phyloP scores from a whole-genome alignment of 1,140 invertebrate genomes.

The Caenorhabditis latens region DNA sequence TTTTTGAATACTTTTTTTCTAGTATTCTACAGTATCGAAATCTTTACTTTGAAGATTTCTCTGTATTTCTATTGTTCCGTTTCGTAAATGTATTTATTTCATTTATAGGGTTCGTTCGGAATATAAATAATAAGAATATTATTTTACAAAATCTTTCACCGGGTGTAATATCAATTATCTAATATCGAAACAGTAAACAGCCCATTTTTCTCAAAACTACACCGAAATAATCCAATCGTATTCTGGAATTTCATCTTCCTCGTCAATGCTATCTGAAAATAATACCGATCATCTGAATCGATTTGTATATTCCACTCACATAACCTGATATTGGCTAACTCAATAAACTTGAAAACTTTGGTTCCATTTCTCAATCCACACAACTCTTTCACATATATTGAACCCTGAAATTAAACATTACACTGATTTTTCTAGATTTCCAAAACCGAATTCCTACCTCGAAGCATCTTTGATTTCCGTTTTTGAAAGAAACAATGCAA shows the following conservation, averaged over 20 bases:
- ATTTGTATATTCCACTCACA: neutral
- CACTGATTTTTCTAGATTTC: neutral
- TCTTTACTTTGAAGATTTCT: no score
- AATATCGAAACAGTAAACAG: no score
- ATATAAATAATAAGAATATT: no score
- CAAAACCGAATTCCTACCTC: neutral
- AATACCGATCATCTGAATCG: neutral
- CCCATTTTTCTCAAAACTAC: neutral
- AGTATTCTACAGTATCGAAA: no score
- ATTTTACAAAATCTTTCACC: no score
- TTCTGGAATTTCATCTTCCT: conserved; percentile 33
- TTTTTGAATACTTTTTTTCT: no score
- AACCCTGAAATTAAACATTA: neutral
- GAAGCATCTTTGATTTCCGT: conserved; percentile 27
- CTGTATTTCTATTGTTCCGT: no score
- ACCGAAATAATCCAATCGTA: conserved; percentile 52
- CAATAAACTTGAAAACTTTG: conserved; percentile 43
- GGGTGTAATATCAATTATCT: no score
- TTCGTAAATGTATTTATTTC: no score
- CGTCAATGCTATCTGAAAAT: conserved; percentile 43
- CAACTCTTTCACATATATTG: conserved; percentile 24
- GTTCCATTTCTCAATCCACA: conserved; percentile 33
- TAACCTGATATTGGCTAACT: conserved; percentile 20
- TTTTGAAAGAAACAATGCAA: conserved; percentile 23
- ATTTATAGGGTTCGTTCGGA: no score